Evolutionary conservation across 2,113 vertebrate species (phyloP).

Genomic region (Cyanoliseus patagonus): DNA sequence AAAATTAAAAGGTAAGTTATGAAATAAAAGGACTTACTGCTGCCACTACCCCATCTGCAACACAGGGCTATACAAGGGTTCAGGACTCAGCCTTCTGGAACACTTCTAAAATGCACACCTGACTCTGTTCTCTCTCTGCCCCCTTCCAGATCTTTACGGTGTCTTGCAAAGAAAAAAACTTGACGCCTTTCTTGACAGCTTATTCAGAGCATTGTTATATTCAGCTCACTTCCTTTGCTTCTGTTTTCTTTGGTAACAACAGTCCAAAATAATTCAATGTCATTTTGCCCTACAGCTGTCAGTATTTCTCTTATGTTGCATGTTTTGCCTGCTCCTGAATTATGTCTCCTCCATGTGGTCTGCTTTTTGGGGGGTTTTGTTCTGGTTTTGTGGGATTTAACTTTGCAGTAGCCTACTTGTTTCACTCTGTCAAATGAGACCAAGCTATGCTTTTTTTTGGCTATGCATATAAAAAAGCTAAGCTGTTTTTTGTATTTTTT

Average conservation of each 20-base stretch:
- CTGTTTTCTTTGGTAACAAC: not conserved
- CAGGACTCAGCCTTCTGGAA: not conserved
- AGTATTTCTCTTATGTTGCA: not conserved
- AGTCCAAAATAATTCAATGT: not conserved
- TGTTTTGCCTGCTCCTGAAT: not conserved
- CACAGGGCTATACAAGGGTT: not conserved
- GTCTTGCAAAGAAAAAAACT: not conserved
- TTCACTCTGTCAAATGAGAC: slow-evolving; percentile 1
- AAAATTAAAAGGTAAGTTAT: not conserved
- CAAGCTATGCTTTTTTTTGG: not conserved
- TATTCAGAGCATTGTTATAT: not conserved
- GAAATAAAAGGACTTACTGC: not conserved
- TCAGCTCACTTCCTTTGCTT: not conserved
- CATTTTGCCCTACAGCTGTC: not conserved
- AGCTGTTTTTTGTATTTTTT: not conserved
- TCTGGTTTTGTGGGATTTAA: not conserved
- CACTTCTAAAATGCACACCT: not conserved
- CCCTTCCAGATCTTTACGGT: not conserved
- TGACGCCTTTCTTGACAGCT: not conserved
- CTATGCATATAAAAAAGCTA: not conserved
- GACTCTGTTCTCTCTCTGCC: not conserved
- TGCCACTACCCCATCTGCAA: not conserved
- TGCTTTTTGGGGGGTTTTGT: not conserved
- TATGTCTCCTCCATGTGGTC: not conserved
- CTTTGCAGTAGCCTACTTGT: slow-evolving; percentile 9